Base-by-base conservation (phyloP, 2,888 invertebrate species). In the Phyllotreta striolata region DNA sequence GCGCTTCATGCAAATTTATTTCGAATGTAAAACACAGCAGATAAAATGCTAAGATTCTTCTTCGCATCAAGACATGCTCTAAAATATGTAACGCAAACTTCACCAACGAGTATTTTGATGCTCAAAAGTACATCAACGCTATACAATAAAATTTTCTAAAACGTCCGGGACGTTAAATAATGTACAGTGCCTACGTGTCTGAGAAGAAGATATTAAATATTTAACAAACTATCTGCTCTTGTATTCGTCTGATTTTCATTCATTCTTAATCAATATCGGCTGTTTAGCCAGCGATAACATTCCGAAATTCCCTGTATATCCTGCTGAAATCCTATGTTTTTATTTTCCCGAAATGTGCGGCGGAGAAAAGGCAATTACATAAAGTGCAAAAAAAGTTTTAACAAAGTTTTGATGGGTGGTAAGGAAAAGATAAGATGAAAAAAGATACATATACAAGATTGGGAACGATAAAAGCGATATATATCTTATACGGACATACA, bases 41-140 rank as follows among this genome's bases (percentile, higher is more conserved):
- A 52, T 63, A 52, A 12, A 55, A 55, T 39, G 35, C 55, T 54
- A 43, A 57, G 39, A 55, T 61, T 37, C 41, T 47, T 8, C 43
- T 47, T 56, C 49, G 57, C 52, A 57, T 55, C 55, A 49, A 62
- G 44, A 58, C 55, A 46, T 34, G 8, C 37, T 65, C 49, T 65
- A 44, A 58, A 62, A 62, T 62, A 65, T 58, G 57, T 58, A 65
- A 47, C 55, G 43, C 41, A 49, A 47, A 38, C 56, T 49, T 58
- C 58, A 49, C 39, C 54, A 41, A 34, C 39, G 57, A 40, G 47
- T 57, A 58, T 55, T 56, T 49, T 62, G 41, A 62, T 62, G 56
- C 55, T 64, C 54, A 24, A 44, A 61, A 55, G 47, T 55, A 61
- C 56, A 61, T 64, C 54, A 61, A 37, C 64, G 57, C 46, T 64